Evolutionary conservation across 1,140 invertebrate genomes (phyloP), one percentile per base, ranked within the genome.

Genomic region (Drosophila lowei): DNA sequence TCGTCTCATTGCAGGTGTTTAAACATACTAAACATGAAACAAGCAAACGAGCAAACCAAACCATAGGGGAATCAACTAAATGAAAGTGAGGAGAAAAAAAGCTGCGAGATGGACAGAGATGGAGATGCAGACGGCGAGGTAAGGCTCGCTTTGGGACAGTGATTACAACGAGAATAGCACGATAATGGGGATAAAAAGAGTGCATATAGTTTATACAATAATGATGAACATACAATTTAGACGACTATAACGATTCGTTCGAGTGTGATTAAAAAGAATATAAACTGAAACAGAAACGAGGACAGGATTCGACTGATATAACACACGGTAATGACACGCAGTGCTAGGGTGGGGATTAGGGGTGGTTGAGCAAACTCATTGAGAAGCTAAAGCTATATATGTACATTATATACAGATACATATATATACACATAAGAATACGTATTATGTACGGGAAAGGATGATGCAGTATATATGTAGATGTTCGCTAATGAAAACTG

Each of bases 311-410:
- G 43, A 54, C 43, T 55, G 49, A 42, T 25, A 62, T 8, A 43
- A 49, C 50, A 61, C 57, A 56, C 57, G 64, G 23, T 16, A 55
- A 72, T 57, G 28, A 61, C 30, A 55, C 42, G 23, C 13, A 47
- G 30, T 30, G 30, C 30, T 7, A 30, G 30, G 8, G 0, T 30
- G 8, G 30, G 30, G 30, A 30, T 30, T 30, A 8, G 8, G 30
- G 30, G 30, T 30, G 30, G 8, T 30, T 3, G 8, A 23, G 9
- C 11, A 75, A 54, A 70, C 70, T 76, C 75, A 79, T 70, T 60
- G 59, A 64, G 59, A 79, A 76, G 57, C 60, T 54, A 61, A 38
- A 60, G 38, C 55, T n/a, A 47, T 42, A 60, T 9, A 30, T 9
- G 28, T 65, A 70, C 15, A 58, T 48, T 44, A 30, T 21, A 50